Conservation (phyloP, 1,140 invertebrate genomes). For the Hycleus phaleratus region DNA sequence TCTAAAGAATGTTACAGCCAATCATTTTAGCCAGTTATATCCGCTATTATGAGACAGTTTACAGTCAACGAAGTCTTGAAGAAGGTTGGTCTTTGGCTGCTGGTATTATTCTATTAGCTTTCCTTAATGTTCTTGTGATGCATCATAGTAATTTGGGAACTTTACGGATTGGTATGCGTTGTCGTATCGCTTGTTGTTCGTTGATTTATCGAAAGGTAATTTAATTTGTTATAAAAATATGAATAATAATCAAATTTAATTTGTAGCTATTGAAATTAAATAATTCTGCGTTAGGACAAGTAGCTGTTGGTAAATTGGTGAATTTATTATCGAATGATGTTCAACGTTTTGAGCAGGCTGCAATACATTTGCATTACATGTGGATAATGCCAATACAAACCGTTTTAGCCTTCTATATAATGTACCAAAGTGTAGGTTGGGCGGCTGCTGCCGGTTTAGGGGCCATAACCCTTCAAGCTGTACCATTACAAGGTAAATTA, state of each 20-base stretch:
- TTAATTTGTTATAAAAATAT: constrained; percentile 29
- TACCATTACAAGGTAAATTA: constrained; percentile 54
- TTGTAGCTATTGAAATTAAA: constrained; percentile 32
- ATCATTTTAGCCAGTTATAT: constrained; percentile 38
- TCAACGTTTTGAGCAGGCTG: constrained; percentile 48
- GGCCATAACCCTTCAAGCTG: constrained; percentile 54
- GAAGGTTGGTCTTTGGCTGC: constrained; percentile 44
- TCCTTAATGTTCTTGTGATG: constrained; percentile 39
- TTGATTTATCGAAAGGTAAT: constrained; percentile 50
- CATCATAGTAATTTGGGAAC: constrained; percentile 42
- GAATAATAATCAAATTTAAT: constrained; percentile 25
- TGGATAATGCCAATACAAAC: constrained; percentile 71
- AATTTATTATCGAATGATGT: constrained; percentile 72
- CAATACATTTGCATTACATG: constrained; percentile 51
- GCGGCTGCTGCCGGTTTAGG: constrained; percentile 53
- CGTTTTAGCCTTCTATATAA: constrained; percentile 52
- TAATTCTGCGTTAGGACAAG: constrained; percentile 34
- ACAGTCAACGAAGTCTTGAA: constrained; percentile 1
- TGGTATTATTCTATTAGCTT: constrained; percentile 40
- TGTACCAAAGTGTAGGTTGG: constrained; percentile 51
- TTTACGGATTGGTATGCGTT: constrained; percentile 46
- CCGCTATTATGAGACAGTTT: constrained; percentile 35
- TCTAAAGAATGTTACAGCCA: constrained; percentile 27
- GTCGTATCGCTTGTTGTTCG: constrained; percentile 47
- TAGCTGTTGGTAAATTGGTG: constrained; percentile 59